Conservation (phyloP, 2,113 vertebrate species). For the Himantopus leucocephalus region DNA sequence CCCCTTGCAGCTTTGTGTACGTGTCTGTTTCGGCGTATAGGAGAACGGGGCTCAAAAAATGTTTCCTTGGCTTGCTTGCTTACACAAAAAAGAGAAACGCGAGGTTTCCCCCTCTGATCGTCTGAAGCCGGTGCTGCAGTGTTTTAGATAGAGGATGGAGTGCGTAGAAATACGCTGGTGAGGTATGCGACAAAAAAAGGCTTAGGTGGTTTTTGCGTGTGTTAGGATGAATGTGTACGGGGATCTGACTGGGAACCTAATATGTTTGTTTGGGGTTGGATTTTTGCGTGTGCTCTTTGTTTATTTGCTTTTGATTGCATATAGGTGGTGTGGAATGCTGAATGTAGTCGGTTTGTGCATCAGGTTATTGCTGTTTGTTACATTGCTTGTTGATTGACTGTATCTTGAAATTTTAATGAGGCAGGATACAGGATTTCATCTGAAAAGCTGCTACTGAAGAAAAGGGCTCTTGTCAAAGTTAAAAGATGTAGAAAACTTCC, state of each 20-base stretch:
- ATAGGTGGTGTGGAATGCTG: neutral
- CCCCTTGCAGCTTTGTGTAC: neutral
- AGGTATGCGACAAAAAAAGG: constrained; percentile 13
- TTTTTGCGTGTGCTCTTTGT: neutral
- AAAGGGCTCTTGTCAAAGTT: constrained; percentile 52
- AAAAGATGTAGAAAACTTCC: constrained; percentile 5
- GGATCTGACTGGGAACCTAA: neutral
- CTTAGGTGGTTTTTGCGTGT: neutral
- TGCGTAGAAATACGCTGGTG: neutral
- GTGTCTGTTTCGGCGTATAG: neutral
- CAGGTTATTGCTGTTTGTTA: neutral
- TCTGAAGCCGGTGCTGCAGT: neutral
- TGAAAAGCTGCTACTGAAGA: neutral
- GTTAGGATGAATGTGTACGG: neutral
- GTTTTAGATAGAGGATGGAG: neutral
- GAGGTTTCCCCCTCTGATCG: neutral
- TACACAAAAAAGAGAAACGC: neutral
- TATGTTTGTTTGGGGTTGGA: neutral
- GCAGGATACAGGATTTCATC: neutral
- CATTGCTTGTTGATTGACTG: neutral
- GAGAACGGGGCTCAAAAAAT: neutral
- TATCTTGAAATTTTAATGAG: neutral
- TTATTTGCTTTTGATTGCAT: neutral
- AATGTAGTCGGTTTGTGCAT: neutral
- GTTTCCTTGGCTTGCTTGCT: neutral